Percentiles rank a stretch among this genome's conserved stretches.
phyloP scores from a whole-genome alignment of 2,888 invertebrate species.

The Dryadula phaetusa region DNA sequence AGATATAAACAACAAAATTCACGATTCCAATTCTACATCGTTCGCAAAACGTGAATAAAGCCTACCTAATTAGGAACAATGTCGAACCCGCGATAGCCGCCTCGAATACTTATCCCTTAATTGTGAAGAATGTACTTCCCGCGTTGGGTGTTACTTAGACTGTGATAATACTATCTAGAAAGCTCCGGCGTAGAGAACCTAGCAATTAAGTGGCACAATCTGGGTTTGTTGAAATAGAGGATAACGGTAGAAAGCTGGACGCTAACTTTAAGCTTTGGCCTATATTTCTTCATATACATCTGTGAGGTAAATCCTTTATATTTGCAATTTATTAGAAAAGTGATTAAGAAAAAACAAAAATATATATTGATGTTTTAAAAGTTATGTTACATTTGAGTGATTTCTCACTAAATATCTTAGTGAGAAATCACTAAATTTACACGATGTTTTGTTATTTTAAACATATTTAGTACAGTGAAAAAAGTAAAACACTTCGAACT shows the following conservation, averaged over 20 bases:
- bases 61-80: conserved; percentile 29
- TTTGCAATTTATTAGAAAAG: too few relatives aligned
- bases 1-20: neutral
- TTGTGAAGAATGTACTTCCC: conserved; percentile 37
- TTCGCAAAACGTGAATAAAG: conserved; percentile 2
- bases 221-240: neutral
- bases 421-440: too few relatives aligned
- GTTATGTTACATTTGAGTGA: too few relatives aligned
- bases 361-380: too few relatives aligned
- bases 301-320: too few relatives aligned
- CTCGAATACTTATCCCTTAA: conserved; percentile 29
- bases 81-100: conserved; percentile 4
- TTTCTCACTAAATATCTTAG: too few relatives aligned
- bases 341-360: too few relatives aligned
- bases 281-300: neutral
- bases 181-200: neutral
- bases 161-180: conserved; percentile 16
- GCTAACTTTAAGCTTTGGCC: neutral
- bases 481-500: too few relatives aligned
- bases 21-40: neutral
- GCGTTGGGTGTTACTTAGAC: conserved; percentile 26
- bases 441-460: too few relatives aligned
- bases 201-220: conserved; percentile 16
- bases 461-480: too few relatives aligned
- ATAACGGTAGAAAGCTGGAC: neutral